Percentiles rank a stretch among this genome's conserved stretches.
phyloP scores from a whole-genome alignment of 1,140 invertebrate species.

The Megalonaias nervosa region DNA sequence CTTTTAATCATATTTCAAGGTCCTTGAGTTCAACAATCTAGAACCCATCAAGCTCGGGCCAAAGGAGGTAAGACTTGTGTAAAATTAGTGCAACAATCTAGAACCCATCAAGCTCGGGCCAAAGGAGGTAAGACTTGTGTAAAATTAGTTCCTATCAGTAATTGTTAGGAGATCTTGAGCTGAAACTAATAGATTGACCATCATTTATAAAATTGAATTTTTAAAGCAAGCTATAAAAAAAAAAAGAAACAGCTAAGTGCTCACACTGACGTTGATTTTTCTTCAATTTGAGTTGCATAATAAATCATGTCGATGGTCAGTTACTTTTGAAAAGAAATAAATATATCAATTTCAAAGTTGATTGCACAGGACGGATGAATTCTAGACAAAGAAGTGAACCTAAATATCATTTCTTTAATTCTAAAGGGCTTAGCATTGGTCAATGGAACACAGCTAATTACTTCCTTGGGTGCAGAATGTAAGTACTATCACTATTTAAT shows the following conservation, averaged over 20 bases:
- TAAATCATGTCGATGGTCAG: too few relatives aligned
- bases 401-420: too few relatives aligned
- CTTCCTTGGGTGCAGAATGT: conserved; percentile 80
- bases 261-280: not conserved
- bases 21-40: conserved; percentile 77
- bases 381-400: too few relatives aligned
- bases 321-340: too few relatives aligned
- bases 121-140: conserved; percentile 75
- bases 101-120: conserved; percentile 77
- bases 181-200: too few relatives aligned
- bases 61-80: conserved; percentile 75
- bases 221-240: not conserved
- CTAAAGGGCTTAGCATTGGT: conserved; percentile 79
- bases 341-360: too few relatives aligned
- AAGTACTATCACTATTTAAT: conserved; percentile 1
- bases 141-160: too few relatives aligned
- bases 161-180: too few relatives aligned
- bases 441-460: conserved; percentile 84
- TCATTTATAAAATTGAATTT: not conserved
- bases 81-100: too few relatives aligned
- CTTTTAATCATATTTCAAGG: conserved; percentile 62
- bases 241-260: too few relatives aligned
- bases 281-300: conserved; percentile 12
- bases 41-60: conserved; percentile 77
- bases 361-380: too few relatives aligned